Conservation (phyloP, 2,888 invertebrate genomes). For the Cactoblastis cactorum region DNA sequence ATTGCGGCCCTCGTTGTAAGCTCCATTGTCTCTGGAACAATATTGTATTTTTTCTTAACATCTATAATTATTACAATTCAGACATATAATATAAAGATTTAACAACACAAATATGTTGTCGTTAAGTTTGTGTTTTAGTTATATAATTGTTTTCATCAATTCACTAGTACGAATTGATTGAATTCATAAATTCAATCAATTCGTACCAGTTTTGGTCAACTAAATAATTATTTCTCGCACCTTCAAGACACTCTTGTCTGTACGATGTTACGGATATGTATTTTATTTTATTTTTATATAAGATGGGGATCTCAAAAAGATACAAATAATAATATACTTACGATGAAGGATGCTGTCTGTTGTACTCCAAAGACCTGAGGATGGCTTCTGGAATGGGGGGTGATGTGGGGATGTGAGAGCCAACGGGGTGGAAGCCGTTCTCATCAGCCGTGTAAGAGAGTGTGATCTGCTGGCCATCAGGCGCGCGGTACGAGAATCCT, state of each 20-base stretch:
- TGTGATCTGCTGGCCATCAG: constrained; percentile 82
- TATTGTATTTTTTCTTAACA: background rate
- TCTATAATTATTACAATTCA: background rate
- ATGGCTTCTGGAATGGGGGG: constrained; percentile 81
- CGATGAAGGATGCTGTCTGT: constrained; percentile 53
- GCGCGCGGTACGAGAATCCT: constrained; percentile 82
- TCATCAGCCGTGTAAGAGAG: constrained; percentile 85
- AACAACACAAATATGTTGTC: too few relatives aligned
- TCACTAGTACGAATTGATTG: too few relatives aligned
- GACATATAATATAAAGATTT: too few relatives aligned
- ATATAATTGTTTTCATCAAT: too few relatives aligned
- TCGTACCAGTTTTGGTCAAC: too few relatives aligned
- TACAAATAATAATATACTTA: constrained; percentile 28
- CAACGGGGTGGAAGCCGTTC: constrained; percentile 83
- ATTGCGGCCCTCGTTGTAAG: constrained; percentile 43
- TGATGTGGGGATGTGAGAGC: constrained; percentile 79
- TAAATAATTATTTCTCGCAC: too few relatives aligned
- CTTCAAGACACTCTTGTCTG: too few relatives aligned
- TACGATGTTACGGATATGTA: too few relatives aligned
- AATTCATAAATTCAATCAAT: too few relatives aligned
- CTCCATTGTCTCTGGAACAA: constrained; percentile 52
- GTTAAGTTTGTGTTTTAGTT: too few relatives aligned
- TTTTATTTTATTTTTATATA: too few relatives aligned
- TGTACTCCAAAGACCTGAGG: constrained; percentile 69
- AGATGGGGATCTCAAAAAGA: background rate